Evolutionary conservation across 2,888 invertebrate genomes (phyloP), one percentile per base, ranked within the genome.

Genomic region (Agrochola litura): DNA sequence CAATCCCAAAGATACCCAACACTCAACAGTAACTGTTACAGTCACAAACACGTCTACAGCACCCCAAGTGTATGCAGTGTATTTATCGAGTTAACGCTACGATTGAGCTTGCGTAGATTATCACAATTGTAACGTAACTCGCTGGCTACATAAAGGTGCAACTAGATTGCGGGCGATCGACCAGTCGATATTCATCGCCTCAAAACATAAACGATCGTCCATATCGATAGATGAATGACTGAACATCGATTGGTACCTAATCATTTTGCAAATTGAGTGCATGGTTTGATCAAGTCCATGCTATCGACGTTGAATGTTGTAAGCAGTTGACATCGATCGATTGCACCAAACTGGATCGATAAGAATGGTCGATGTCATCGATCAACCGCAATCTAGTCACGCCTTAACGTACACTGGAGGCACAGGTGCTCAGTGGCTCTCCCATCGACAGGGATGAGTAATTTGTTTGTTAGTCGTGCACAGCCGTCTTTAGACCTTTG

Each of bases 401-500:
- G 43, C 68, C 64, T 69, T 79, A 70, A 76, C 76, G 46, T 80
- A 80, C 75, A 76, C 84, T 60, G 37, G 69, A 70, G 82, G 80
- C 46, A 63, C 75, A 70, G 69, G 86, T 84, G 83, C 83, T 66
- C 66, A 84, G 88, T 88, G 84, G 85, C 88, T 88, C 88, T 82
- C 85, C 88, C 87, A 71, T 84, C 71, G 72, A 70, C 86, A 83
- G 87, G 88, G 88, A 81, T 67, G 76, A 88, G 85, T 88, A 81
- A 65, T 86, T 86, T 82, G 81, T 88, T 81, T 81, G 81, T 82
- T 82, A 80, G 76, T 89, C 93, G 95, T 95, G 95, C 95, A 93
- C 90, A 94, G 95, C 94, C 96, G 96, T 95, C 94, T 89, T 89
- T 87, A 94, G 95, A 95, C 95, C 93, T 95, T 95, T 95, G 88